These are phyloP conservation scores for Columba livia DNA, from an alignment of 2,113 vertebrate species.

Conservation along the genomic window DNA sequence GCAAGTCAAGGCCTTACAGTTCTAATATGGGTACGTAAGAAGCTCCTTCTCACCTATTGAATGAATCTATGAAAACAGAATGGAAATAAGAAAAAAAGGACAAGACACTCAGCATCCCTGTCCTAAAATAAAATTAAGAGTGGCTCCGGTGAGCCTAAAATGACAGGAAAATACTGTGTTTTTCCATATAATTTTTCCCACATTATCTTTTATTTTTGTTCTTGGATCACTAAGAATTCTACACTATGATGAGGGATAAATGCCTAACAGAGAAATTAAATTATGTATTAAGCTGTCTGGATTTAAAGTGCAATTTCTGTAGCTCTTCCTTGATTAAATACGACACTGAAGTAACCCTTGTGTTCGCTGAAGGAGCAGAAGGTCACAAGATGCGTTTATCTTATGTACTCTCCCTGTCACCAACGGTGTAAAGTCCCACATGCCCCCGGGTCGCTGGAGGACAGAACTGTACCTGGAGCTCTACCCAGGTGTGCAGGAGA, in stretches of 20 bases:
- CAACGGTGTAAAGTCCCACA: rapidly evolving
- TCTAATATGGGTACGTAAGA: not conserved
- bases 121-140: not conserved
- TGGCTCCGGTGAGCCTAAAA: not conserved
- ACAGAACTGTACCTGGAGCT: not conserved
- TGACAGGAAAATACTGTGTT: not conserved
- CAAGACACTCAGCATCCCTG: not conserved
- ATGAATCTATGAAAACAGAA: not conserved
- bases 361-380: not conserved
- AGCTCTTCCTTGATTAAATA: not conserved
- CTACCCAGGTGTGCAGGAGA: not conserved
- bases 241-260: not conserved
- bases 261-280: not conserved
- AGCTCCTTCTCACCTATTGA: not conserved
- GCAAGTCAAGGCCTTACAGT: not conserved
- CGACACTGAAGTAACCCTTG: not conserved
- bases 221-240: not conserved
- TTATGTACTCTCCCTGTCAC: not conserved
- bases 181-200: not conserved
- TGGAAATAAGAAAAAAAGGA: not conserved
- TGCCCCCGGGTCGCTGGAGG: not conserved
- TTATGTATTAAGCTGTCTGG: not conserved
- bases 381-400: not conserved
- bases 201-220: not conserved
- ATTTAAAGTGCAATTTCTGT: not conserved